phyloP scores from a whole-genome alignment of 2,113 vertebrate genomes.

The Ifrita kowaldi region DNA sequence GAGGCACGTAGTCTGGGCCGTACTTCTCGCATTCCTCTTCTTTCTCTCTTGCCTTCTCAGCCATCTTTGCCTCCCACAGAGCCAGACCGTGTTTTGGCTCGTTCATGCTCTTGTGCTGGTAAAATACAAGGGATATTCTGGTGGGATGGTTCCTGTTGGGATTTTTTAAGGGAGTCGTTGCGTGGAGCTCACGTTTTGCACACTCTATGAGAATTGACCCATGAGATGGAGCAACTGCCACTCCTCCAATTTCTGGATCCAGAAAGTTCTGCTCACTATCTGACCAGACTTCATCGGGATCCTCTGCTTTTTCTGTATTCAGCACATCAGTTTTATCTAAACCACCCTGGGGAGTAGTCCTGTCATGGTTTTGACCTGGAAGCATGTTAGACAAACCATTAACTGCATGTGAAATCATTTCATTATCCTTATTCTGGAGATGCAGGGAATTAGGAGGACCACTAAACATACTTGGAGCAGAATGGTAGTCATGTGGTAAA shows the following conservation, averaged over 20 bases:
- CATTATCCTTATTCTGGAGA: constrained; percentile 80
- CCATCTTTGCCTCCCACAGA: constrained; percentile 96
- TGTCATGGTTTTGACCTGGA: constrained; percentile 74
- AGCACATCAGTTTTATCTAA: constrained; percentile 68
- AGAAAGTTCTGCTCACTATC: constrained; percentile 97
- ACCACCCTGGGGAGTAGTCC: constrained; percentile 70
- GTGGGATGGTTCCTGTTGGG: constrained; percentile 90
- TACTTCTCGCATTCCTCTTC: constrained; percentile 90
- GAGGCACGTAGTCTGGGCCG: constrained; percentile 85
- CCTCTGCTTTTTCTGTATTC: constrained; percentile 69
- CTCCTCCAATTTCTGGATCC: constrained; percentile 92
- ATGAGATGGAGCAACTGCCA: constrained; percentile 93
- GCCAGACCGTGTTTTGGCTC: constrained; percentile 94
- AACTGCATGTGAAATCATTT: constrained; percentile 69
- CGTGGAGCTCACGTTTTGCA: constrained; percentile 94
- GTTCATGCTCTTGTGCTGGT: constrained; percentile 98
- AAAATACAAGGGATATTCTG: constrained; percentile 95
- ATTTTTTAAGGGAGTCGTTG: constrained; percentile 91
- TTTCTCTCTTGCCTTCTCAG: constrained; percentile 92
- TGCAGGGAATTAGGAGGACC: constrained; percentile 77
- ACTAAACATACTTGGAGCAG: constrained; percentile 69
- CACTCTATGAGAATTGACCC: constrained; percentile 98
- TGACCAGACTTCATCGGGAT: constrained; percentile 90
- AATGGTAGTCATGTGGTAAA: constrained; percentile 65
- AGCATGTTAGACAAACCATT: constrained; percentile 77